A percentile compares a stretch with the other conserved stretches of the same genome.
Evolutionary conservation across 2,888 invertebrate species (phyloP).

Genomic region (Charanyca ferruginea): DNA sequence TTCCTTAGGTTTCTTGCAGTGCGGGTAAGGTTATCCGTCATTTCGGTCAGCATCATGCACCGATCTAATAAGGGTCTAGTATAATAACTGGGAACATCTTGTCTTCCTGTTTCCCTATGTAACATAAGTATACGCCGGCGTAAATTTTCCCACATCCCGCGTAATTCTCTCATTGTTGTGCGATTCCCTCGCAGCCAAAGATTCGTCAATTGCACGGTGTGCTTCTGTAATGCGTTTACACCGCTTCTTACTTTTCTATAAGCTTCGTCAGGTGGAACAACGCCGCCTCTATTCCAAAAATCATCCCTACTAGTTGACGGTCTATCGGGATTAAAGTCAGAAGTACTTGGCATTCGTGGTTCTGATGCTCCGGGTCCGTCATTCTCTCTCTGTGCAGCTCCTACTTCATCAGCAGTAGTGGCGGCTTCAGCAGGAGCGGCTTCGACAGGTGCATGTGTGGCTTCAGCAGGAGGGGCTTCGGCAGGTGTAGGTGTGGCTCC

Average conservation of each 20-base stretch:
- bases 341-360: constrained; percentile 27
- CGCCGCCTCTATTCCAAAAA: constrained; percentile 75
- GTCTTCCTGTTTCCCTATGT: constrained; percentile 86
- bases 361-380: constrained; percentile 38
- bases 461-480: background rate
- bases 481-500: background rate
- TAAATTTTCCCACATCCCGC: constrained; percentile 92
- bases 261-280: constrained; percentile 81
- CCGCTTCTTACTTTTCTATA: constrained; percentile 83
- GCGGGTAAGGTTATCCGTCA: constrained; percentile 77
- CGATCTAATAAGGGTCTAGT: constrained; percentile 85
- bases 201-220: constrained; percentile 80
- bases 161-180: constrained; percentile 90
- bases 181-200: constrained; percentile 85
- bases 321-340: constrained; percentile 64
- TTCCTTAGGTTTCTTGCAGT: constrained; percentile 64
- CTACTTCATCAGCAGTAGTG: background rate
- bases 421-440: background rate
- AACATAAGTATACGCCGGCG: constrained; percentile 91
- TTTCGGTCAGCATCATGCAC: constrained; percentile 85
- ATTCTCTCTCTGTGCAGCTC: constrained; percentile 26
- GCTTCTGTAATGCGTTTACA: constrained; percentile 82
- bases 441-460: background rate
- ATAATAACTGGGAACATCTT: constrained; percentile 82
- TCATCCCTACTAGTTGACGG: constrained; percentile 84